Base-by-base conservation (phyloP, 2,888 invertebrate species). In the Mystacides longicornis region DNA sequence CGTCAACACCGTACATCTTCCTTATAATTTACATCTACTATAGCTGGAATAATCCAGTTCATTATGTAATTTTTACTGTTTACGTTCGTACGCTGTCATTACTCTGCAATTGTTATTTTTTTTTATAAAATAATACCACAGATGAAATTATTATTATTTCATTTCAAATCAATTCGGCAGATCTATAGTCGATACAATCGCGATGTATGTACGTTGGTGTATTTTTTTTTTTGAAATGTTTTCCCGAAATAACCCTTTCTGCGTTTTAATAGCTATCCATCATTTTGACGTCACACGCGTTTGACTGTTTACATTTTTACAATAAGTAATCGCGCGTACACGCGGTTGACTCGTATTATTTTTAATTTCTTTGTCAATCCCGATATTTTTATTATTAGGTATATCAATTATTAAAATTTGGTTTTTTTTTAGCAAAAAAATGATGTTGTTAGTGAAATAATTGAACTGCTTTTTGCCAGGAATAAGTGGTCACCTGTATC, bases 301-400 rank as follows among this genome's bases (percentile, higher is more conserved):
- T 45, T 23, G 49, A 54, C 53, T 57, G 57, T 57, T 57, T 57
- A 57, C 54, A 57, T 20, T 21, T 4, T 45, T 45, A 20, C 20
- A 20, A 20, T 45, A 11, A 7, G 4, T 16, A 16, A 7, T 37
- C 16, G 4, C 20, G 16, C 45, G 20, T 4, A 45, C 45, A 54
- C 51, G 57, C 57, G 54, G 51, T 14, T 45, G 18, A 20, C 20
- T 45, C 20, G 19, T 21, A 45, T 19, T 45, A 20, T 45, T 37
- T 27, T 11, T 14, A 14, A 14, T 37, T 37, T 37, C n/a, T n/a
- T 37, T 37, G 37, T 37, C 37, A 37, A 37, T 37, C 16, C 37
- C n/a, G 14, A 37, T 14, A n/a, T 7, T 37, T 14, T 37, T 3
- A n/a, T 14, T 4, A 37, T 37, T 16, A 14, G 3, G 4, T 27